A percentile compares a stretch with the other conserved stretches of the same genome.
Evolutionary conservation across 2,888 invertebrate genomes (phyloP).

Genomic region (Odontocolon sp.): DNA sequence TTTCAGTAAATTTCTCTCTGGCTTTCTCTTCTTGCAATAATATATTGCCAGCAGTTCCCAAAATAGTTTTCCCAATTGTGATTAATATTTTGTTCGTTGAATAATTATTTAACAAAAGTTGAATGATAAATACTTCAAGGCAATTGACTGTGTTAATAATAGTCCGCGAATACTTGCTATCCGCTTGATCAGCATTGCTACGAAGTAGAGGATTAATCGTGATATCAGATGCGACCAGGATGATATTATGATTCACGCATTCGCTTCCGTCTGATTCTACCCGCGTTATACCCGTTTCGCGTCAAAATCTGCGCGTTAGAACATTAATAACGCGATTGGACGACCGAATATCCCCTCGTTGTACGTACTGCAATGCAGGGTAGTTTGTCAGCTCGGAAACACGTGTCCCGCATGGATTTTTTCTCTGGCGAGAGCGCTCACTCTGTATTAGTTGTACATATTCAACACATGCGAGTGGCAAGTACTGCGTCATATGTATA

Average conservation of each 20-base stretch:
- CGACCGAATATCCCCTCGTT: constrained; percentile 9
- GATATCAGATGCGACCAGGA: constrained; percentile 7
- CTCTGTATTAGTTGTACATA: neutral
- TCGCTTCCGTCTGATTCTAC: neutral
- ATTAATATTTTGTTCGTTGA: neutral
- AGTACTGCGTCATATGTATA: constrained; percentile 11
- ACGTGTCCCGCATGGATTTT: constrained; percentile 53
- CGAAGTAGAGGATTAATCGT: constrained; percentile 24
- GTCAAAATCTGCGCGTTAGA: constrained; percentile 34
- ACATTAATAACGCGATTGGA: constrained; percentile 49
- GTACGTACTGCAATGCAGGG: constrained; percentile 53
- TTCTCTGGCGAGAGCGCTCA: constrained; percentile 6
- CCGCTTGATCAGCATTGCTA: neutral
- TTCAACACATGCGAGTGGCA: neutral
- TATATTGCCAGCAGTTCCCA: neutral
- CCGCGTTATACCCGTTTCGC: neutral
- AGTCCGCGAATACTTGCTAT: too few species aligned
- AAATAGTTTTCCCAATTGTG: too few species aligned
- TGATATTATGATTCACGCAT: constrained; percentile 27
- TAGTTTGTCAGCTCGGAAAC: constrained; percentile 57
- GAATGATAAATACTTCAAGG: too few species aligned
- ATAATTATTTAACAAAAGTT: neutral
- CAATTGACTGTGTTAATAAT: too few species aligned
- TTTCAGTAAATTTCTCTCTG: neutral
- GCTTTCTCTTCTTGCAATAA: neutral